Evolutionary conservation across 2,113 vertebrate genomes (phyloP), one percentile per base, ranked within the genome.

Genomic region (Okapia johnstoni): DNA sequence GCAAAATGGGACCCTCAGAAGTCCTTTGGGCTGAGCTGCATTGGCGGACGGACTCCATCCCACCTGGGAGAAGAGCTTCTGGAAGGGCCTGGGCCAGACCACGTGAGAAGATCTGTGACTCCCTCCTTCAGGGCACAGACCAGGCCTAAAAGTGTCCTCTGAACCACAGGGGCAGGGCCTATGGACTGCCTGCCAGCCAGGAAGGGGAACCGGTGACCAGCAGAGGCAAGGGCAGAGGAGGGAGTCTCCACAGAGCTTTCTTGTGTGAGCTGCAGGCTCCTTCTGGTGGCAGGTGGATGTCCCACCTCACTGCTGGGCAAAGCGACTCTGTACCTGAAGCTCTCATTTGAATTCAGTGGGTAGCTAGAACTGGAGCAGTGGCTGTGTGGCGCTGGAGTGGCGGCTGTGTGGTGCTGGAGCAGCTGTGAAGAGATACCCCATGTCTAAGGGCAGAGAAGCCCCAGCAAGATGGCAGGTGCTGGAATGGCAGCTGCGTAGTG

Each of bases 81-180:
- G 48, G n/a, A 81, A 94, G n/a, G 16, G 19, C 13, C 40, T 36
- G 58, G 73, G 48, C 48, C 85, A 87, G 94, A 90, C 57, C 2
- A 1, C 88, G 19, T 25, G 86, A 93, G 87, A 60, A 93, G 28
- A 46, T 21, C 91, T 50, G 36, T 91, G 89, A 90, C 33, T 96
- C 81, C 73, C 77, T 52, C 13, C 40, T 96, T 77, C 70, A 23
- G 87, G 94, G 33, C 15, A 63, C 54, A 58, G 26, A 36, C 26
- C 28, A 60, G 77, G 50, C 60, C 17, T 28, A 25, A 73, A 97
- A 57, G 63, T 50, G 15, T 97, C 84, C 86, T 46, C 57, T 93
- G 33, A 87, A 76, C 43, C 54, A 55, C 36, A 87, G 63, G 80
- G 93, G 73, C 48, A 80, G 90, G 79, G 57, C 89, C 46, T 79